phyloP scores from a whole-genome alignment of 2,888 invertebrate species.

The Melieria picta region DNA sequence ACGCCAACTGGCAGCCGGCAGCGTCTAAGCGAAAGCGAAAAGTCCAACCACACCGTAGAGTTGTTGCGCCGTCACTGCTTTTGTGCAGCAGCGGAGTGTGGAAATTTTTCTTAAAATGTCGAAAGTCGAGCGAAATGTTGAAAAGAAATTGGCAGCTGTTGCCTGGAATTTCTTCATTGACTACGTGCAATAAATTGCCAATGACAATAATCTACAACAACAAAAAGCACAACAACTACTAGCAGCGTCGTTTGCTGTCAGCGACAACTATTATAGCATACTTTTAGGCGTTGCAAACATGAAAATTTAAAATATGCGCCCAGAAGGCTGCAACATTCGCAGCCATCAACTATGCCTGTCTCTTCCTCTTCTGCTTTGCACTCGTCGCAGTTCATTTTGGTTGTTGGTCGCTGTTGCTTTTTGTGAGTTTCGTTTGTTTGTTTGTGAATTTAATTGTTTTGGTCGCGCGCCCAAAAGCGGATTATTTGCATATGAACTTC shows the following conservation, averaged over 20 bases:
- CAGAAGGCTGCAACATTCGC: background rate
- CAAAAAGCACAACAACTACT: background rate
- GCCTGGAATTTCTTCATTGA: constrained; percentile 62
- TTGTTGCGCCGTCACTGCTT: no score
- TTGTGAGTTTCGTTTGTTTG: constrained; percentile 15
- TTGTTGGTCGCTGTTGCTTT: no score
- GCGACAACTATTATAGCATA: constrained; percentile 4
- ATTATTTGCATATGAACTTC: constrained; percentile 21
- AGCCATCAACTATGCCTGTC: background rate
- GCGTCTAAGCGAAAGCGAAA: no score
- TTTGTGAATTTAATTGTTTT: constrained; percentile 46
- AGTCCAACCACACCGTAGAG: no score
- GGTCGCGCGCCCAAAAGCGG: constrained; percentile 30
- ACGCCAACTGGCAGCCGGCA: no score
- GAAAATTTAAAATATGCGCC: background rate
- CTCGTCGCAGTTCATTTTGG: no score
- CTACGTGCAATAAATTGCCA: constrained; percentile 59
- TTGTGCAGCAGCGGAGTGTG: no score
- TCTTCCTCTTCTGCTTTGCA: background rate
- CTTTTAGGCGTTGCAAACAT: constrained; percentile 18
- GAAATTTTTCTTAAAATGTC: no score
- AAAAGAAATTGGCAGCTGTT: constrained; percentile 41
- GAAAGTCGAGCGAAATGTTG: constrained; percentile 39
- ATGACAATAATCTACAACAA: constrained; percentile 29
- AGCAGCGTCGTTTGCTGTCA: background rate